phyloP scores from a whole-genome alignment of 2,113 vertebrate species.

The Cyprinodon variegatus region DNA sequence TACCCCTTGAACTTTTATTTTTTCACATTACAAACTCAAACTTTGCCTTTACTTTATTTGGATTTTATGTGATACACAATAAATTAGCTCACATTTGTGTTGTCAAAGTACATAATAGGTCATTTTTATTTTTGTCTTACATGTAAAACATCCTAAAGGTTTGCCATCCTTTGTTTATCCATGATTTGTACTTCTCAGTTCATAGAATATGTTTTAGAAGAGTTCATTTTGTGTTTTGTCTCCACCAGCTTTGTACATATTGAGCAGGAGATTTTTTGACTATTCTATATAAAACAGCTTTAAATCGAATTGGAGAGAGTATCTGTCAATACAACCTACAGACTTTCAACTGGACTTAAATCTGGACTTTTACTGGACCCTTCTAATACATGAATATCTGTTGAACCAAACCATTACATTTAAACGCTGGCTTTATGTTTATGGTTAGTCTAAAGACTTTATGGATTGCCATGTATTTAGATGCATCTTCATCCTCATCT shows the following conservation, averaged over 20 bases:
- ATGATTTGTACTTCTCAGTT: too few species aligned
- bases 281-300: neutral
- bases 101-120: neutral
- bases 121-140: neutral
- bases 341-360: neutral
- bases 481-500: neutral
- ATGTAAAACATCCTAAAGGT: neutral
- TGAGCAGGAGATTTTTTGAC: neutral
- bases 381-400: too few species aligned
- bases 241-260: too few species aligned
- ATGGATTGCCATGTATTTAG: neutral
- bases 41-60: neutral
- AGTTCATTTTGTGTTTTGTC: neutral
- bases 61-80: neutral
- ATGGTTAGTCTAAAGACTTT: neutral
- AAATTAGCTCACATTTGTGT: neutral
- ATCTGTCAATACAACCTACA: neutral
- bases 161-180: neutral
- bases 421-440: neutral
- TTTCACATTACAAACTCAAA: neutral
- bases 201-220: too few species aligned
- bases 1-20: neutral
- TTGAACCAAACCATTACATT: too few species aligned
- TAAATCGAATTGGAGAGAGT: neutral
- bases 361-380: neutral